phyloP scores from a whole-genome alignment of 1,140 invertebrate genomes.

The Ceratina calcarata region DNA sequence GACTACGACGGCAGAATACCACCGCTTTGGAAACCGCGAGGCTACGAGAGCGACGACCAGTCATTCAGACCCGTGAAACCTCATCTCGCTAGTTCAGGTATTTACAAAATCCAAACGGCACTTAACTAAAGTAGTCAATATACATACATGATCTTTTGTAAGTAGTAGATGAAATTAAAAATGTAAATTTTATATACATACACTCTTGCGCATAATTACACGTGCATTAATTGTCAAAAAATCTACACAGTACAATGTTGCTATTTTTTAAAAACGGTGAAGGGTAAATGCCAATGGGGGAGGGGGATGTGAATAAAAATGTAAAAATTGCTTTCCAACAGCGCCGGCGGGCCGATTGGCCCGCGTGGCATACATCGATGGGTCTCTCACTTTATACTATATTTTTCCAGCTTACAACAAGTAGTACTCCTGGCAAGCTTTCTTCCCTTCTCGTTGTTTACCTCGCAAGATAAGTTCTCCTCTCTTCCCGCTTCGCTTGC shows the following conservation, averaged over 20 bases:
- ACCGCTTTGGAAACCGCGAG: conserved; percentile 82
- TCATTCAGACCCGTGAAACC: conserved; percentile 83
- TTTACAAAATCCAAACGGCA: conserved; percentile 4
- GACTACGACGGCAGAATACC: conserved; percentile 86
- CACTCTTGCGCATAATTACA: too few relatives aligned
- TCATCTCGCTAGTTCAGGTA: conserved; percentile 80
- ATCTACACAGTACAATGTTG: too few relatives aligned
- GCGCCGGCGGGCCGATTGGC: conserved; percentile 3
- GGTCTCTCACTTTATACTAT: conserved; percentile 35
- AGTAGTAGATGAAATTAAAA: too few relatives aligned
- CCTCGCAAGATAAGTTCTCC: conserved; percentile 56
- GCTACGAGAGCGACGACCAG: conserved; percentile 81
- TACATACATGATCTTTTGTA: too few relatives aligned
- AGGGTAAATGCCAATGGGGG: not conserved
- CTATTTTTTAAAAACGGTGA: not conserved
- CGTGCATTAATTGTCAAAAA: too few relatives aligned
- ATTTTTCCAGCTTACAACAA: conserved; percentile 73
- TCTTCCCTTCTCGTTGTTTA: conserved; percentile 68
- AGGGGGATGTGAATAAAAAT: not conserved
- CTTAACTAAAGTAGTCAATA: too few relatives aligned
- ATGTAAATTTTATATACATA: too few relatives aligned
- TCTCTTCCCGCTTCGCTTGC: conserved; percentile 60
- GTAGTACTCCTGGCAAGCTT: conserved; percentile 70
- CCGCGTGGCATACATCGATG: conserved; percentile 9
- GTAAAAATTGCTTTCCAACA: conserved; percentile 26